Evolutionary conservation across 1,140 invertebrate genomes (phyloP), one percentile per base, ranked within the genome.

Genomic region (Pectinophora gossypiella): DNA sequence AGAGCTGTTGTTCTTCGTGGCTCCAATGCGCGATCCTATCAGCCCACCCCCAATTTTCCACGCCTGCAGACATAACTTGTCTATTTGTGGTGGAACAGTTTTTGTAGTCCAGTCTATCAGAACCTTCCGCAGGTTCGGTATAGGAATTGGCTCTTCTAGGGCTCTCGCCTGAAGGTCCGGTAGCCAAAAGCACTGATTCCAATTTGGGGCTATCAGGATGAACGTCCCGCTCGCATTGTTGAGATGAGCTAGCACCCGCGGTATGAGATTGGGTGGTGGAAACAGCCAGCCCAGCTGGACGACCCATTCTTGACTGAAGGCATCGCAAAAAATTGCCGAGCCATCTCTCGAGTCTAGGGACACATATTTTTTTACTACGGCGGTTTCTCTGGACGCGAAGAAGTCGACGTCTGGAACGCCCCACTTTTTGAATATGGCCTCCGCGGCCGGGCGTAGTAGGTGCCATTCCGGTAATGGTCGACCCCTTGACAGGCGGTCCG

Each of bases 391-490:
- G 0, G 62, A 61, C 3, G 73, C 75, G 44, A 81, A 78, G 0
- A 78, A 51, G 22, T 81, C 71, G 43, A 81, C 55, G 48, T 44
- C 48, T 7, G 69, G 67, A 1, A 20, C 45, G 9, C 73, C 70
- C 70, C 65, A 73, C 40, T 56, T 59, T 13, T 40, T 18, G 45
- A 67, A 71, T 21, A 80, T 13, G 52, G 54, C 46, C 21, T 49
- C 43, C 44, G 65, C 68, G 18, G 53, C 51, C 7, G 3, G 15
- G 9, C 64, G 64, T 1, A 76, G 49, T 3, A 80, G 45, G 42
- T 80, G 73, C 76, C 75, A 80, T 46, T 82, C 81, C 45, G 75
- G 72, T 6, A 61, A 55, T 4, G 5, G 7, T n/a, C 47, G 57
- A 42, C 42, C 32, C 19, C 70, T 51, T 0, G 76, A 84, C 13